A percentile compares a stretch with the other conserved stretches of the same genome.
Evolutionary conservation across 2,113 vertebrate species (phyloP).

Genomic region (Oenanthe oenanthe): DNA sequence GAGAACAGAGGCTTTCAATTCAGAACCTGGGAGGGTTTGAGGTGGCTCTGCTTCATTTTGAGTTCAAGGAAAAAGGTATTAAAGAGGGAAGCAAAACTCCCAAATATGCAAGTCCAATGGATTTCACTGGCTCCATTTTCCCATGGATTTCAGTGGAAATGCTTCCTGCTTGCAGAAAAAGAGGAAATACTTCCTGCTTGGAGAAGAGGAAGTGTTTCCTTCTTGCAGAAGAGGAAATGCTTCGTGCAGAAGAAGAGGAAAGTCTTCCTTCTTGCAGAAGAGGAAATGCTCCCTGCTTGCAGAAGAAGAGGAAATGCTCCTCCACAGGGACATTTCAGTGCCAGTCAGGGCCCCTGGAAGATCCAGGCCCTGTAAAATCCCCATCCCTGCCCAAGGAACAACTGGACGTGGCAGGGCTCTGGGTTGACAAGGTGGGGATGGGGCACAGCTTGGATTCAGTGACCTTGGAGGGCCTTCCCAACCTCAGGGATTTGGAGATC

Average conservation of each 20-base stretch:
- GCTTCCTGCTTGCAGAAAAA: no score
- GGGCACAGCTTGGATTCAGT: not conserved
- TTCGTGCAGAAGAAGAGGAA: no score
- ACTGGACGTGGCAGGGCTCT: rapidly evolving
- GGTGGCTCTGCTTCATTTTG: rapidly evolving
- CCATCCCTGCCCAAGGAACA: not conserved
- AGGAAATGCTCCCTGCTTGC: no score
- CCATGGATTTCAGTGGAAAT: not conserved
- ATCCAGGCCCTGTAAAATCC: not conserved
- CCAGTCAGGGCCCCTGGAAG: not conserved
- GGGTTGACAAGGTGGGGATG: no score
- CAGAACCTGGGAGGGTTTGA: not conserved
- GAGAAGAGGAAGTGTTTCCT: no score
- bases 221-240: no score
- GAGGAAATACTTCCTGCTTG: not conserved
- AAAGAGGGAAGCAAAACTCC: not conserved
- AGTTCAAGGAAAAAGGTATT: not conserved
- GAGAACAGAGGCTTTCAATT: not conserved
- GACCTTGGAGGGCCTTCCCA: not conserved
- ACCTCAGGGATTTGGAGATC: not conserved
- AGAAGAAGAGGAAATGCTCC: not conserved
- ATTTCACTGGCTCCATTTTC: not conserved
- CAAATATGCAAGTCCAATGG: not conserved
- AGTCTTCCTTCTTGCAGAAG: no score
- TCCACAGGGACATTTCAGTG: not conserved